phyloP scores from a whole-genome alignment of 2,113 vertebrate genomes.

The Petaurus breviceps region DNA sequence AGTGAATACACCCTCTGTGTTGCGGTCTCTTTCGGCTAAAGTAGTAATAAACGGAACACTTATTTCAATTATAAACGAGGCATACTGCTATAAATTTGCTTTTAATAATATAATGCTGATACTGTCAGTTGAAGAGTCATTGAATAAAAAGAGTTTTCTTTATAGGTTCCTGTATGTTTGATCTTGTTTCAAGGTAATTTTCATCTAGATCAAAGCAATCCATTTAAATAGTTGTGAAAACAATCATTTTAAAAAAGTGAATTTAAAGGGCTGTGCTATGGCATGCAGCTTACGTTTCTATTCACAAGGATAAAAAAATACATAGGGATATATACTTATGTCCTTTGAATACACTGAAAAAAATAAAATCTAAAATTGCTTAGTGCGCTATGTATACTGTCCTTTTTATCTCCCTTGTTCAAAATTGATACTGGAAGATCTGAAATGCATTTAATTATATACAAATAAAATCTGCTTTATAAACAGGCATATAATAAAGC shows the following conservation, averaged over 20 bases:
- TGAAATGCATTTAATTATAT: slow-evolving; percentile 65
- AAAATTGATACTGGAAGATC: slow-evolving; percentile 53
- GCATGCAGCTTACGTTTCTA: slow-evolving; percentile 33
- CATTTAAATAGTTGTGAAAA: slow-evolving; percentile 49
- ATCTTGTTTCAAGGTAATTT: slow-evolving; percentile 62
- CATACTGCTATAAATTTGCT: slow-evolving; percentile 34
- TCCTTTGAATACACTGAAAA: slow-evolving; percentile 46
- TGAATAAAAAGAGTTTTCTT: slow-evolving; percentile 50
- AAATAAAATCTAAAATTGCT: slow-evolving; percentile 19
- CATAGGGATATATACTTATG: slow-evolving; percentile 14
- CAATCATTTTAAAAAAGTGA: slow-evolving; percentile 22
- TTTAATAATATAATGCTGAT: slow-evolving; percentile 55
- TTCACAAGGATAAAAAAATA: slow-evolving; percentile 57
- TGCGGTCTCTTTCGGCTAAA: slow-evolving; percentile 53
- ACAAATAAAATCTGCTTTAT: slow-evolving; percentile 61
- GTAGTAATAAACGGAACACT: slow-evolving; percentile 46
- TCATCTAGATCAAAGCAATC: slow-evolving; percentile 45
- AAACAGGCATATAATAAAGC: not conserved
- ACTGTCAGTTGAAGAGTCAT: slow-evolving; percentile 55
- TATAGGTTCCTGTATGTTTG: slow-evolving; percentile 39
- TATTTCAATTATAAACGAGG: slow-evolving; percentile 60
- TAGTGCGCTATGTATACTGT: slow-evolving; percentile 17
- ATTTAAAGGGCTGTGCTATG: slow-evolving; percentile 51
- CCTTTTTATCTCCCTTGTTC: slow-evolving; percentile 50
- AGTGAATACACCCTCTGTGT: slow-evolving; percentile 62